These are phyloP conservation scores for Drosophila bifasciata DNA, from an alignment of 1,140 invertebrate species.

Conservation along the genomic window DNA sequence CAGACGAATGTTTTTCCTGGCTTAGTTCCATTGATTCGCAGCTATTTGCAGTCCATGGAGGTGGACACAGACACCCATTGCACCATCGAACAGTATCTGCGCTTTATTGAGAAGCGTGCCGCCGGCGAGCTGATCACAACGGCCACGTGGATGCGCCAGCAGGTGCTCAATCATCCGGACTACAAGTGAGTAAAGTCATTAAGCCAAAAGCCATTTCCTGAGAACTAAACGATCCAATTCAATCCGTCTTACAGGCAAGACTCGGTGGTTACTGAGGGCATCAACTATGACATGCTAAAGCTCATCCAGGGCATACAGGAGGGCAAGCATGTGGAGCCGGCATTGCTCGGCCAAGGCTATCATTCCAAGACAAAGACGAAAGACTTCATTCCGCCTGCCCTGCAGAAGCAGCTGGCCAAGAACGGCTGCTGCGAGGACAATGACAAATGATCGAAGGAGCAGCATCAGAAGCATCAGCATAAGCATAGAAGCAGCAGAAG, in stretches of 20 bases:
- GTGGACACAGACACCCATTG: constrained; percentile 98
- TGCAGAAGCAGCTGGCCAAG: constrained; percentile 81
- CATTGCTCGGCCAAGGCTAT: constrained; percentile 89
- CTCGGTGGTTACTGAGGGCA: constrained; percentile 93
- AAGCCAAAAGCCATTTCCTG: not conserved
- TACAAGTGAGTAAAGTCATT: constrained; percentile 89
- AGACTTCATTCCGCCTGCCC: constrained; percentile 89
- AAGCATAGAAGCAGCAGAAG: too few relatives aligned
- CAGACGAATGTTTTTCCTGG: constrained; percentile 94
- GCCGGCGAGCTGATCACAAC: constrained; percentile 94
- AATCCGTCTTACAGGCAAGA: constrained; percentile 86
- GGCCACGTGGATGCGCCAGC: constrained; percentile 96
- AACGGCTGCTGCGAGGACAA: constrained; percentile 79
- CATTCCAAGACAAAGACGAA: constrained; percentile 92
- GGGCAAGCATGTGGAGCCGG: constrained; percentile 89
- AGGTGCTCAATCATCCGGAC: constrained; percentile 94
- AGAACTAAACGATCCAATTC: not conserved
- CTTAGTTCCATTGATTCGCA: constrained; percentile 96
- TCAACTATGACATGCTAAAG: constrained; percentile 96
- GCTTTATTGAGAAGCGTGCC: constrained; percentile 95
- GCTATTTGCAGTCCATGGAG: constrained; percentile 96
- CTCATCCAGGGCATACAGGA: constrained; percentile 90
- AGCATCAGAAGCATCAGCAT: constrained; percentile 46
- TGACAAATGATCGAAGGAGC: constrained; percentile 80
- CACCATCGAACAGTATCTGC: constrained; percentile 98